A percentile compares a stretch with the other conserved stretches of the same genome.
Conservation (phyloP, 2,888 invertebrate genomes). For the Sesamia inferens region DNA sequence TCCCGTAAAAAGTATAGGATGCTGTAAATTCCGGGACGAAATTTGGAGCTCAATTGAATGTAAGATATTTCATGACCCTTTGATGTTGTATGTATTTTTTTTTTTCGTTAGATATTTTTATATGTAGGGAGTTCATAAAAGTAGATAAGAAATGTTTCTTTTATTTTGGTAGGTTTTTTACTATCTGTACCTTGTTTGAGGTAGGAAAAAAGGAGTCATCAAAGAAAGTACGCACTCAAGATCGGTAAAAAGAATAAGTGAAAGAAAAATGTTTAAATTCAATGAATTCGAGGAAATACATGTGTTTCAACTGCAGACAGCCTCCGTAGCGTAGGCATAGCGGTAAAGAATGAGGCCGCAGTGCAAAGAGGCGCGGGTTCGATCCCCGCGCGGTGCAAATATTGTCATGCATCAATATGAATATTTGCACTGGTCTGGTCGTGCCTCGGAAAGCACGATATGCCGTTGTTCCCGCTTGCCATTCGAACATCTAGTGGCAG, state of each 20-base stretch:
- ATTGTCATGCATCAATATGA: too few relatives aligned
- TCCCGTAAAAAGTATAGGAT: constrained; percentile 61
- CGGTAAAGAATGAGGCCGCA: too few relatives aligned
- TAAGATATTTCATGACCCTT: constrained; percentile 58
- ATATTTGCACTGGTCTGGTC: too few relatives aligned
- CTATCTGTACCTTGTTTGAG: too few relatives aligned
- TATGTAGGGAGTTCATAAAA: constrained; percentile 31
- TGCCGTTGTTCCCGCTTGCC: too few relatives aligned
- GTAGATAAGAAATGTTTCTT: constrained; percentile 15
- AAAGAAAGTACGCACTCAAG: not conserved
- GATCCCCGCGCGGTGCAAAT: too few relatives aligned
- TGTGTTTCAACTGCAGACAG: too few relatives aligned
- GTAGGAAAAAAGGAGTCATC: not conserved
- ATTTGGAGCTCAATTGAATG: constrained; percentile 66
- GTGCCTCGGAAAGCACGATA: too few relatives aligned
- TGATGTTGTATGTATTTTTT: constrained; percentile 47
- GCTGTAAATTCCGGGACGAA: constrained; percentile 61
- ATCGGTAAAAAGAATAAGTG: not conserved
- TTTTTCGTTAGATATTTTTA: constrained; percentile 28
- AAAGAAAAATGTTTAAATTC: not conserved
- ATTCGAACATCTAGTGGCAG: too few relatives aligned
- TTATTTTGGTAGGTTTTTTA: constrained; percentile 4
- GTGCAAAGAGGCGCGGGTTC: too few relatives aligned
- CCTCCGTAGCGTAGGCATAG: too few relatives aligned
- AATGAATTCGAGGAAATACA: not conserved